phyloP scores from a whole-genome alignment of 2,888 invertebrate genomes.

The Hirtodrosophila confusa region DNA sequence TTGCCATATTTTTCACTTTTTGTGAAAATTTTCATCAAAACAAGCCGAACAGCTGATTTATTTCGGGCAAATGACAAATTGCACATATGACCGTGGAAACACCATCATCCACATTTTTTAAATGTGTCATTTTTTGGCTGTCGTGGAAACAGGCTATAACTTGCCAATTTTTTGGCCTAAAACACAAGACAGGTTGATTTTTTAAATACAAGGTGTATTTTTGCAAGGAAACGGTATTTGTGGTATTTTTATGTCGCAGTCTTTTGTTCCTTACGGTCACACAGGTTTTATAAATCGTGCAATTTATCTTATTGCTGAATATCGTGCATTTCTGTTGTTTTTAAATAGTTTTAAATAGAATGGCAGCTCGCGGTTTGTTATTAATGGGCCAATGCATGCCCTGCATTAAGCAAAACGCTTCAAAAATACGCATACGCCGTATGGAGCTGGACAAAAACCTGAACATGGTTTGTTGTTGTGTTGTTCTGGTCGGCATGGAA shows the following conservation, averaged over 20 bases:
- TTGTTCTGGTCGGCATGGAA: not conserved
- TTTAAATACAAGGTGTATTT: too few species aligned
- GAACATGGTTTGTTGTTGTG: constrained; percentile 87
- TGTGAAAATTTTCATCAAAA: too few species aligned
- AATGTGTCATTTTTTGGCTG: too few species aligned
- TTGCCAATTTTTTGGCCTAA: too few species aligned
- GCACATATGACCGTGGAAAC: too few species aligned
- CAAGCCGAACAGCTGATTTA: too few species aligned
- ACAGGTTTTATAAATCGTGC: not conserved
- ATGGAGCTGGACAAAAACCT: constrained; percentile 91
- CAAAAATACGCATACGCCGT: constrained; percentile 90
- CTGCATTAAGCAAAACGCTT: constrained; percentile 90
- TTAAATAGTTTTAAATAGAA: constrained; percentile 39
- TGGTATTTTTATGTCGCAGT: not conserved
- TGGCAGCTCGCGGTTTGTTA: constrained; percentile 85
- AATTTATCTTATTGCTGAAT: not conserved
- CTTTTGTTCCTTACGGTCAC: constrained; percentile 17
- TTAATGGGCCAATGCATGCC: constrained; percentile 92
- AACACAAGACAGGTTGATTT: too few species aligned
- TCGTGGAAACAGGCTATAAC: too few species aligned
- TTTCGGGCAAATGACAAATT: too few species aligned
- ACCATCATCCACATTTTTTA: too few species aligned
- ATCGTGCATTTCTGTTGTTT: constrained; percentile 6
- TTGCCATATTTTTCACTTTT: too few species aligned
- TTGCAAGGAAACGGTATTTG: not conserved